Conservation (phyloP, 2,888 invertebrate genomes). For the Ditula angustiorana region DNA sequence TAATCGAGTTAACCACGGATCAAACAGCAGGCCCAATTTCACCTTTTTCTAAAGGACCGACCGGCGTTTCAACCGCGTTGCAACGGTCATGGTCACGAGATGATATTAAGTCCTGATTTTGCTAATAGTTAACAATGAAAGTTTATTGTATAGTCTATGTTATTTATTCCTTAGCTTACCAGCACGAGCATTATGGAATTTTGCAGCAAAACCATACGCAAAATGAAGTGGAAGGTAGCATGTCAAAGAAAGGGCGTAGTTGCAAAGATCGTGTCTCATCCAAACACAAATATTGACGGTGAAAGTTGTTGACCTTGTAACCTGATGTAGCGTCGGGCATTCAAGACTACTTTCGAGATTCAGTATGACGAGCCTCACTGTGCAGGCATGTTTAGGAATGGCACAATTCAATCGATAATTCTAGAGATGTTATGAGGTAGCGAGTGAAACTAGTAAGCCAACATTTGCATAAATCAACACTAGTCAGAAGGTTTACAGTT, state of each 20-base stretch:
- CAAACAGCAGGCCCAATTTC: too few species aligned
- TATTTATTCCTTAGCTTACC: too few species aligned
- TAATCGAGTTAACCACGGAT: too few species aligned
- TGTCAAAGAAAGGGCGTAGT: slow-evolving; percentile 25
- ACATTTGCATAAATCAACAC: slow-evolving; percentile 7
- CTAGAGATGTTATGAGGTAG: neutral
- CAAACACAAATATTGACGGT: slow-evolving; percentile 48
- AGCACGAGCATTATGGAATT: too few species aligned
- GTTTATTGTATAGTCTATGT: too few species aligned
- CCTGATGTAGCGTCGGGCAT: slow-evolving; percentile 51
- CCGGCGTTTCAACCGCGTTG: too few species aligned
- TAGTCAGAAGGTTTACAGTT: neutral
- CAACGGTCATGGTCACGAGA: too few species aligned
- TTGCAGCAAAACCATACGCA: neutral
- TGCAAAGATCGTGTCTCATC: slow-evolving; percentile 31
- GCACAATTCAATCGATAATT: neutral
- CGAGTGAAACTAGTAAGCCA: neutral
- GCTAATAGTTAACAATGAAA: too few species aligned
- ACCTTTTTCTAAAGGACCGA: too few species aligned
- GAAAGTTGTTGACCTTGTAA: slow-evolving; percentile 75
- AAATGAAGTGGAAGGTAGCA: slow-evolving; percentile 13
- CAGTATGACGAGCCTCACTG: slow-evolving; percentile 16
- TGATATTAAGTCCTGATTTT: too few species aligned
- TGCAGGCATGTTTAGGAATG: slow-evolving; percentile 4
- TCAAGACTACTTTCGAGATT: slow-evolving; percentile 43